These are phyloP conservation scores for Parambassis ranga DNA, from an alignment of 2,797 vertebrate genomes.

Conservation along the genomic window DNA sequence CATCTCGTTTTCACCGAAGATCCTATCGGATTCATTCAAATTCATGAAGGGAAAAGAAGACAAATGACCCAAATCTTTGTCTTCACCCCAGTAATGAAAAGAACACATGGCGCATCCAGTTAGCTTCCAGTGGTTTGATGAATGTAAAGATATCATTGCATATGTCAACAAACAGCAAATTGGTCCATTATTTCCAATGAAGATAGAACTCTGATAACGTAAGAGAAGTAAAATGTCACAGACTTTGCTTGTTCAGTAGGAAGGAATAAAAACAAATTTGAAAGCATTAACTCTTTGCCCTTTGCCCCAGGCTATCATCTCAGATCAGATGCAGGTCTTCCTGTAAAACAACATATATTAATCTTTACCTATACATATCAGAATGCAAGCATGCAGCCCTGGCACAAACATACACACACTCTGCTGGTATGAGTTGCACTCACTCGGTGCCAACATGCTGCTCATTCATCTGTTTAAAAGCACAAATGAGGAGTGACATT, in stretches of 20 bases:
- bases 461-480: conserved; percentile 23
- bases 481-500: conserved; percentile 21
- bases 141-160: conserved; percentile 60
- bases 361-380: conserved; percentile 15
- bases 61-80: conserved; percentile 71
- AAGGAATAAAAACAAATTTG: conserved; percentile 58
- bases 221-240: conserved; percentile 54
- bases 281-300: conserved; percentile 59
- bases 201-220: conserved; percentile 69
- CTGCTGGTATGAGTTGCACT: not conserved
- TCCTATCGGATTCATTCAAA: conserved; percentile 75
- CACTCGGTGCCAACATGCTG: conserved; percentile 3
- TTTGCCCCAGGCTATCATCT: conserved; percentile 41
- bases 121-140: conserved; percentile 75
- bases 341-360: conserved; percentile 21
- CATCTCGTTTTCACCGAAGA: conserved; percentile 63
- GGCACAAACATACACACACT: not conserved
- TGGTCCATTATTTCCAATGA: conserved; percentile 72
- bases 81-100: conserved; percentile 73
- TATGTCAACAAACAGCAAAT: conserved; percentile 75
- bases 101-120: conserved; percentile 64
- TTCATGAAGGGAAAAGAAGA: conserved; percentile 71
- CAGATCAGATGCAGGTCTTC: conserved; percentile 20
- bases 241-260: conserved; percentile 63
- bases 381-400: not conserved